Conservation (phyloP, 2,797 vertebrate genomes). For the Anniella stebbinsi region DNA sequence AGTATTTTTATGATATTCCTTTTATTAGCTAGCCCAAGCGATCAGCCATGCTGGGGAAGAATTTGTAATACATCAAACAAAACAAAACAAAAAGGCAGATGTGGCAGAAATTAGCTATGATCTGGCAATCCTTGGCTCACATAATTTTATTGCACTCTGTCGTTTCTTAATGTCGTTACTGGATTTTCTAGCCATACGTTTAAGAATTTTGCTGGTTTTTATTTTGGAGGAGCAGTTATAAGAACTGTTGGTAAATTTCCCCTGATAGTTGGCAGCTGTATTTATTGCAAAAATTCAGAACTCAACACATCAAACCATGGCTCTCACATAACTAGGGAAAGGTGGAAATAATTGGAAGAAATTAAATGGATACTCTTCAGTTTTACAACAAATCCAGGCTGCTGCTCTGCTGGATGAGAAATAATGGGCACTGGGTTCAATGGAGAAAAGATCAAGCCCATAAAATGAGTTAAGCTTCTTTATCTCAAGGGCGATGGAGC, state of each 20-base stretch:
- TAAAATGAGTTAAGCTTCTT: not conserved
- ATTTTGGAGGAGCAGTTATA: not conserved
- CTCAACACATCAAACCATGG: not conserved
- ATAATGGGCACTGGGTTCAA: not conserved
- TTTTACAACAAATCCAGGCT: not conserved
- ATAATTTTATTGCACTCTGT: not conserved
- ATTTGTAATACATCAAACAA: not conserved
- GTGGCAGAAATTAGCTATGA: not conserved
- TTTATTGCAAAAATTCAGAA: not conserved
- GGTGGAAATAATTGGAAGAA: slow-evolving; percentile 20
- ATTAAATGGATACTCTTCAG: not conserved
- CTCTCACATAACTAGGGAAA: not conserved
- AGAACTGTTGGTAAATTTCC: not conserved
- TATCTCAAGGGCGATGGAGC: not conserved
- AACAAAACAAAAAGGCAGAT: not conserved
- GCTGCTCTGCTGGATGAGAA: not conserved
- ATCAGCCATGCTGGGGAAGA: not conserved
- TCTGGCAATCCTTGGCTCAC: not conserved
- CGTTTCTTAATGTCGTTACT: not conserved
- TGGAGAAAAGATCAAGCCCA: not conserved
- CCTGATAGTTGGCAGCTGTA: not conserved
- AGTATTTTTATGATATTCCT: not conserved
- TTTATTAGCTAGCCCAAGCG: not conserved
- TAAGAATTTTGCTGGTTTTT: not conserved
- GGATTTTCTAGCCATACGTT: not conserved